Conservation (phyloP, 2,113 vertebrate species). For the Sterrhoptilus dennistouni region DNA sequence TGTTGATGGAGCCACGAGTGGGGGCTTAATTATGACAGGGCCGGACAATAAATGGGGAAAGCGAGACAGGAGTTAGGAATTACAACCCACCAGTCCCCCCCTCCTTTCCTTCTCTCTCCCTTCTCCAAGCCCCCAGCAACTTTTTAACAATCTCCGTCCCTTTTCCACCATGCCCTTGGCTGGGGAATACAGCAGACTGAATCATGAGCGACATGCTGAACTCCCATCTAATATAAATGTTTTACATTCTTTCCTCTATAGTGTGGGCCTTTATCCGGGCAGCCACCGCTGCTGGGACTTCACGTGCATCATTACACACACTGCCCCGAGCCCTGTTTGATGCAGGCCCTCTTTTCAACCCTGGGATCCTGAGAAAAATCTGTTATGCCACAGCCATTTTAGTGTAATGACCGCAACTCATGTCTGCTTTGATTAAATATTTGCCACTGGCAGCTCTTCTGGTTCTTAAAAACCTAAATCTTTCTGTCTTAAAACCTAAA, state of each 20-base stretch:
- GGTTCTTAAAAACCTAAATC: neutral
- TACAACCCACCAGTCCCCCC: constrained; percentile 3
- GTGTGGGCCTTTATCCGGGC: constrained; percentile 20
- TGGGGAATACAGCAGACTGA: constrained; percentile 25
- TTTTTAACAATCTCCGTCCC: constrained; percentile 51
- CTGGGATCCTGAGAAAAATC: constrained; percentile 25
- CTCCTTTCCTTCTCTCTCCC: neutral
- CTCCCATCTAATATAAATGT: constrained; percentile 39
- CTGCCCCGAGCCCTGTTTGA: neutral
- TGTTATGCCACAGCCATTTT: neutral
- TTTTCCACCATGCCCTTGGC: constrained; percentile 28
- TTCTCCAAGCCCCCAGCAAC: neutral
- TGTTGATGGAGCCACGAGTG: constrained; percentile 44
- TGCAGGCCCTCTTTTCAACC: neutral
- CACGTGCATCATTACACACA: constrained; percentile 24
- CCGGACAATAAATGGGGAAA: constrained; percentile 59
- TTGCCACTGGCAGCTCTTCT: neutral
- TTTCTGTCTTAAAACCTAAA: neutral
- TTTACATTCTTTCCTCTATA: constrained; percentile 51
- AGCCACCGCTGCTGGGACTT: constrained; percentile 33
- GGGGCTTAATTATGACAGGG: constrained; percentile 58
- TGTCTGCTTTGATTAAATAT: neutral
- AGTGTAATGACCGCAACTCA: neutral
- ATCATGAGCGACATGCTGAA: constrained; percentile 44
- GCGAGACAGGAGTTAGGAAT: constrained; percentile 61